Conservation (phyloP, 2,113 vertebrate species). For the Platichthys flesus region DNA sequence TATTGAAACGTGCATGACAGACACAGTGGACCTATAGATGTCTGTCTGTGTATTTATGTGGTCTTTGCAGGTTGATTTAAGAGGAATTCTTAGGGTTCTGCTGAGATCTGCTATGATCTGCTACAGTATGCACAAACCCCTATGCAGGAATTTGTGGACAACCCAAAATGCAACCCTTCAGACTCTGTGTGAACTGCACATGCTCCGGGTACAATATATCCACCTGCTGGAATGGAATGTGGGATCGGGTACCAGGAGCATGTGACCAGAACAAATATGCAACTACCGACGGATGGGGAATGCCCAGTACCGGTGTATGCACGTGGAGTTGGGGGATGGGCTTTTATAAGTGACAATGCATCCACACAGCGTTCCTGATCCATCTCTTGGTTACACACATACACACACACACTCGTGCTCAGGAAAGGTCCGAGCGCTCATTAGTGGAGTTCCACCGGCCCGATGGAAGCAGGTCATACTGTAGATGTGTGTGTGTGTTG, state of each 20-base stretch:
- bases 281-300: too few relatives aligned
- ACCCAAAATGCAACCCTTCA: too few relatives aligned
- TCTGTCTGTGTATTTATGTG: not conserved
- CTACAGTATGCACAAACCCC: too few relatives aligned
- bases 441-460: constrained; percentile 66
- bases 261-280: too few relatives aligned
- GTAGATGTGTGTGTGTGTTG: constrained; percentile 7
- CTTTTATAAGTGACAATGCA: constrained; percentile 43
- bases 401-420: constrained; percentile 11
- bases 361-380: constrained; percentile 19
- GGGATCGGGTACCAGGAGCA: too few relatives aligned
- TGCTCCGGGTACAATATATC: too few relatives aligned
- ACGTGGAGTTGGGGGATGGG: constrained; percentile 6
- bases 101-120: not conserved
- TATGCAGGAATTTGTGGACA: too few relatives aligned
- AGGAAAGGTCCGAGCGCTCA: constrained; percentile 62
- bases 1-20: not conserved
- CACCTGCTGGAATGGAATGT: too few relatives aligned
- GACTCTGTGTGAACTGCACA: too few relatives aligned
- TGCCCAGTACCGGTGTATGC: not conserved
- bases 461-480: constrained; percentile 45
- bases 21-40: not conserved
- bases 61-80: too few relatives aligned
- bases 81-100: constrained; percentile 1
- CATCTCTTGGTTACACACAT: constrained; percentile 18